Percentiles rank a stretch among this genome's conserved stretches.
These are phyloP conservation scores for Mizuhopecten yessoensis DNA, from an alignment of 1,140 invertebrate genomes.

Conservation along the genomic window DNA sequence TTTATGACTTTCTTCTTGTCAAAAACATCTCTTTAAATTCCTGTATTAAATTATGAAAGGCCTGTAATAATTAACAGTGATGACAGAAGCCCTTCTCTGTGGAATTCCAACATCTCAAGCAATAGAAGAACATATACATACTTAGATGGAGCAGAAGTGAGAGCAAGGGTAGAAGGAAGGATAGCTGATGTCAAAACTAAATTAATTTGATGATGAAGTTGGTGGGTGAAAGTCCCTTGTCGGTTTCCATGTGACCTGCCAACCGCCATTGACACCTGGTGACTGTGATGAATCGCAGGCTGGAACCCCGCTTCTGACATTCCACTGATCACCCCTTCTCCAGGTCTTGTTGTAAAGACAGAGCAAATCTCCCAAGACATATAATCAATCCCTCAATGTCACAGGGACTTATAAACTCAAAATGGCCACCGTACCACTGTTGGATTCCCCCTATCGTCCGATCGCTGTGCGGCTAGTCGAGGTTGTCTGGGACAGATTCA, in stretches of 20 bases:
- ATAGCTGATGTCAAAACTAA: conserved; percentile 28
- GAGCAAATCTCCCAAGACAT: conserved; percentile 30
- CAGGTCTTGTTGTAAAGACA: conserved; percentile 37
- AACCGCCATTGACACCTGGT: not conserved
- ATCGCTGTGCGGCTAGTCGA: not conserved
- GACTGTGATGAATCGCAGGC: conserved; percentile 24
- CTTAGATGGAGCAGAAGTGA: not conserved
- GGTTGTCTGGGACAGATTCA: conserved; percentile 3
- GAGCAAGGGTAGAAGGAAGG: conserved; percentile 4
- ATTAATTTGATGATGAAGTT: conserved; percentile 40
- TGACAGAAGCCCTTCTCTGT: not conserved
- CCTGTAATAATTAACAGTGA: not conserved
- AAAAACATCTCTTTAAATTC: no score
- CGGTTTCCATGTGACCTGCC: conserved; percentile 36
- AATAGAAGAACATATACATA: not conserved
- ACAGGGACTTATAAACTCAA: conserved; percentile 38
- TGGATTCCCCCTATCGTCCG: not conserved
- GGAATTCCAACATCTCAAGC: not conserved
- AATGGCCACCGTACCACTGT: not conserved
- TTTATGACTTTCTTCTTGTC: no score
- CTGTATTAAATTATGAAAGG: not conserved
- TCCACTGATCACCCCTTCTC: conserved; percentile 6
- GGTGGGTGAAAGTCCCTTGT: conserved; percentile 36
- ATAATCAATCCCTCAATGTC: conserved; percentile 26
- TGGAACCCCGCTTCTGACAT: conserved; percentile 36